A percentile compares a stretch with the other conserved stretches of the same genome.
Conservation (phyloP, 2,888 invertebrate species). For the Smittia sp. region DNA sequence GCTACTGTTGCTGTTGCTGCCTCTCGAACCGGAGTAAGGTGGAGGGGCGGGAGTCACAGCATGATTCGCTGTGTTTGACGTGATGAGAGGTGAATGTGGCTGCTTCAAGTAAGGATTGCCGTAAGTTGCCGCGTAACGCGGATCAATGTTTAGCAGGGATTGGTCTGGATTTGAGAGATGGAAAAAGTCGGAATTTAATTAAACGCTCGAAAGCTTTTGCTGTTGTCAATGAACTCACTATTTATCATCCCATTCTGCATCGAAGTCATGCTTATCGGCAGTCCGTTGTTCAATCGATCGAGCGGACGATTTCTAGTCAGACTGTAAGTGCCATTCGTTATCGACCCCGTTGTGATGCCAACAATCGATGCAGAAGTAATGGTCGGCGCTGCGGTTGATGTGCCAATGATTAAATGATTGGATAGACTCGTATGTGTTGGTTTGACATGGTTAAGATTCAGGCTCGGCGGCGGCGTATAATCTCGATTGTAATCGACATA, state of each 20-base stretch:
- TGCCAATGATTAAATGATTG: conserved; percentile 52
- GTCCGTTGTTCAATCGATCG: conserved; percentile 13
- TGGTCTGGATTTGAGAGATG: conserved; percentile 47
- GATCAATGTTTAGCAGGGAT: conserved; percentile 60
- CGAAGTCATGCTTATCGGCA: conserved; percentile 14
- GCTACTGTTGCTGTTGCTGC: conserved; percentile 37
- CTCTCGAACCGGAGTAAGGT: conserved; percentile 58
- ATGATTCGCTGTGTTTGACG: conserved; percentile 68
- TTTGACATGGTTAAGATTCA: conserved; percentile 56
- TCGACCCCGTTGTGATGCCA: conserved; percentile 29
- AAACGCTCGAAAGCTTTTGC: not conserved
- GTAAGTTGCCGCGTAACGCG: conserved; percentile 83
- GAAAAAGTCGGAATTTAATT: not conserved
- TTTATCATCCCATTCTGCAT: conserved; percentile 16
- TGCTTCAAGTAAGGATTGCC: conserved; percentile 83
- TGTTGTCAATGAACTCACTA: conserved; percentile 1
- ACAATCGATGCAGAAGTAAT: conserved; percentile 40
- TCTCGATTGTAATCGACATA: conserved; percentile 80
- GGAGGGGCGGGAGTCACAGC: conserved; percentile 79
- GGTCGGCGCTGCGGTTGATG: conserved; percentile 34
- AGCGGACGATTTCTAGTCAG: conserved; percentile 24
- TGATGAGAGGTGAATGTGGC: conserved; percentile 58
- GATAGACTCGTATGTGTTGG: conserved; percentile 52
- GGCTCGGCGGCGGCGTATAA: conserved; percentile 72
- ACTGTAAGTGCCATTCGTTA: conserved; percentile 39